Evolutionary conservation across 2,797 vertebrate species (phyloP).

Genomic region (Rhinella marina): DNA sequence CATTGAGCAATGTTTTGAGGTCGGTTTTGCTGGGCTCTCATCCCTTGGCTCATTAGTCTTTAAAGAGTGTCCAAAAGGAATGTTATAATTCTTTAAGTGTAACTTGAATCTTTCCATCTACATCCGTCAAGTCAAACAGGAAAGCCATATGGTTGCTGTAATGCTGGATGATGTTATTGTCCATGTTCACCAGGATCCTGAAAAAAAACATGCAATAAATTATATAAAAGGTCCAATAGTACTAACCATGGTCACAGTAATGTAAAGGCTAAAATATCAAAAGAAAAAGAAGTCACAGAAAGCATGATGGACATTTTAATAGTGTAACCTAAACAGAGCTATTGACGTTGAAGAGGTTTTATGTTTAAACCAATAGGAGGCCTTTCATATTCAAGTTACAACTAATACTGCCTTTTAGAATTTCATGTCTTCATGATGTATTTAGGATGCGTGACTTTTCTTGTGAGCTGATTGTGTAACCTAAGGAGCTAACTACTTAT

Average conservation of each 20-base stretch:
- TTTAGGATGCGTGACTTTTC: conserved; percentile 36
- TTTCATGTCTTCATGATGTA: background rate
- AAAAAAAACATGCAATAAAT: conserved; percentile 28
- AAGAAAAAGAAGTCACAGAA: background rate
- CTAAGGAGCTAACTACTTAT: conserved; percentile 26
- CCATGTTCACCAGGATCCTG: conserved; percentile 97
- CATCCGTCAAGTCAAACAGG: conserved; percentile 87
- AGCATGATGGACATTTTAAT: background rate
- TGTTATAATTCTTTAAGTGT: conserved; percentile 90
- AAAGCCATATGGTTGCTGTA: conserved; percentile 97
- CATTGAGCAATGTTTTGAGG: conserved; percentile 54
- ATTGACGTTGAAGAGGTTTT: background rate
- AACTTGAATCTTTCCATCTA: conserved; percentile 85
- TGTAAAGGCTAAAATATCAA: background rate
- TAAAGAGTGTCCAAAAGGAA: conserved; percentile 31
- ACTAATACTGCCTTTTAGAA: background rate
- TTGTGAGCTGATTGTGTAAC: conserved; percentile 39
- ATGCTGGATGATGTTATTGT: conserved; percentile 95
- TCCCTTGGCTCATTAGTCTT: conserved; percentile 36
- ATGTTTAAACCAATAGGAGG: background rate
- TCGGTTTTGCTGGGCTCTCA: conserved; percentile 52
- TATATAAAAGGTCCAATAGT: background rate
- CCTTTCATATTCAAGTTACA: background rate
- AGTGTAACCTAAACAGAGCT: background rate
- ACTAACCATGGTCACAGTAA: background rate